Evolutionary conservation across 2,797 vertebrate genomes (phyloP).

Genomic region (Neosalanx taihuensis): DNA sequence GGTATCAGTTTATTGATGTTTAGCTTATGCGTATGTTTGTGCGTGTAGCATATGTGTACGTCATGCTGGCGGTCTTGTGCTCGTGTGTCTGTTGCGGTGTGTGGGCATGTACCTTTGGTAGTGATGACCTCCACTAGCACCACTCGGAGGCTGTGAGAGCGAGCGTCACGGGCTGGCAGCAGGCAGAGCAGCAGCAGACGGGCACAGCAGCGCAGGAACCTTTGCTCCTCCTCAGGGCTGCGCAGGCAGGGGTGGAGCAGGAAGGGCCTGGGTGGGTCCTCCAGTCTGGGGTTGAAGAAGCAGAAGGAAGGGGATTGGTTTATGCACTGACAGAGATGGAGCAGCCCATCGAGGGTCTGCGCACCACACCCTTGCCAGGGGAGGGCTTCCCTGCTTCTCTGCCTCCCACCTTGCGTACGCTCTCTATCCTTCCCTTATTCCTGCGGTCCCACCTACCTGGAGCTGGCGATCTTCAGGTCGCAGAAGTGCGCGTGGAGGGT

Average conservation of each 20-base stretch:
- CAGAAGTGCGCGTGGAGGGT: constrained; percentile 91
- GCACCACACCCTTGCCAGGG: background rate
- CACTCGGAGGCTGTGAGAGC: constrained; percentile 87
- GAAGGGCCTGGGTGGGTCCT: constrained; percentile 87
- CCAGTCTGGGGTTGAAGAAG: constrained; percentile 71
- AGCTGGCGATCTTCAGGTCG: constrained; percentile 90
- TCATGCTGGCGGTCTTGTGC: background rate
- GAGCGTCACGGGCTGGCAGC: constrained; percentile 87
- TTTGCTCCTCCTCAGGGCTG: constrained; percentile 83
- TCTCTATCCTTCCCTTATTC: background rate
- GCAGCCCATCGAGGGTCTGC: background rate
- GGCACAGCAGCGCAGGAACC: constrained; percentile 89
- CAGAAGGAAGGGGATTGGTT: background rate
- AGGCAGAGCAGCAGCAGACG: constrained; percentile 89
- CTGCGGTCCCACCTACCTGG: constrained; percentile 77
- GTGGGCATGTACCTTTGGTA: constrained; percentile 72
- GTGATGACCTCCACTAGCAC: constrained; percentile 95
- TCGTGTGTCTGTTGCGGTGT: background rate
- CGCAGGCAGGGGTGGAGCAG: constrained; percentile 87
- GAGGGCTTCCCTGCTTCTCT: too few species aligned
- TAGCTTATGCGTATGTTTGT: background rate
- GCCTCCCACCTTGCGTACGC: background rate
- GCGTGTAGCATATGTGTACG: too few species aligned
- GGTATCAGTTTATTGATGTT: background rate
- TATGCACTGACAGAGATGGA: background rate